These are phyloP conservation scores for Orchestes rusci DNA, from an alignment of 2,888 invertebrate species.

Conservation along the genomic window DNA sequence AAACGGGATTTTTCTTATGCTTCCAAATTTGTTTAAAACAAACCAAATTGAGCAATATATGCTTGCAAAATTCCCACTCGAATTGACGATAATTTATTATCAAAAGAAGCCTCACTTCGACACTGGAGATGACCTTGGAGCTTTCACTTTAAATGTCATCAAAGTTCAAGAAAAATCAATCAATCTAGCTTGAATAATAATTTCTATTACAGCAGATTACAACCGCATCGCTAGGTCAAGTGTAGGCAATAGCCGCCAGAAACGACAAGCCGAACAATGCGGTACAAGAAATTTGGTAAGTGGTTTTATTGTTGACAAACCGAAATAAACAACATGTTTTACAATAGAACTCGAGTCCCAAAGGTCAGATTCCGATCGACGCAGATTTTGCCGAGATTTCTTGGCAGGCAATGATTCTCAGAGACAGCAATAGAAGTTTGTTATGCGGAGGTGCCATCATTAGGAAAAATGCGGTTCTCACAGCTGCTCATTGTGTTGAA, in stretches of 20 bases:
- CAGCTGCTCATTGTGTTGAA: slow-evolving; percentile 73
- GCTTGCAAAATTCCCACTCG: too few relatives aligned
- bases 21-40: too few relatives aligned
- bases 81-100: too few relatives aligned
- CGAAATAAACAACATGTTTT: slow-evolving; percentile 2
- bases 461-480: slow-evolving; percentile 64
- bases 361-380: slow-evolving; percentile 49
- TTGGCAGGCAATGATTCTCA: slow-evolving; percentile 79
- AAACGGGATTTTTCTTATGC: too few relatives aligned
- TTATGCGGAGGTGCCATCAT: slow-evolving; percentile 77
- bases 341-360: slow-evolving; percentile 46
- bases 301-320: slow-evolving; percentile 1
- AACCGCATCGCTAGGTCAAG: slow-evolving; percentile 25
- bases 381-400: slow-evolving; percentile 76
- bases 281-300: slow-evolving; percentile 28
- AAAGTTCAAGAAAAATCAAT: too few relatives aligned
- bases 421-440: slow-evolving; percentile 62
- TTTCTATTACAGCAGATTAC: slow-evolving; percentile 17
- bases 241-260: slow-evolving; percentile 6
- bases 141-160: neutral
- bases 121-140: slow-evolving; percentile 23
- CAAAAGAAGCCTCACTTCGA: too few relatives aligned
- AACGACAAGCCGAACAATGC: slow-evolving; percentile 18
- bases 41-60: too few relatives aligned
- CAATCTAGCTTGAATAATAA: too few relatives aligned